These are phyloP conservation scores for Micromesistius poutassou DNA, from an alignment of 2,797 vertebrate species.

Conservation along the genomic window DNA sequence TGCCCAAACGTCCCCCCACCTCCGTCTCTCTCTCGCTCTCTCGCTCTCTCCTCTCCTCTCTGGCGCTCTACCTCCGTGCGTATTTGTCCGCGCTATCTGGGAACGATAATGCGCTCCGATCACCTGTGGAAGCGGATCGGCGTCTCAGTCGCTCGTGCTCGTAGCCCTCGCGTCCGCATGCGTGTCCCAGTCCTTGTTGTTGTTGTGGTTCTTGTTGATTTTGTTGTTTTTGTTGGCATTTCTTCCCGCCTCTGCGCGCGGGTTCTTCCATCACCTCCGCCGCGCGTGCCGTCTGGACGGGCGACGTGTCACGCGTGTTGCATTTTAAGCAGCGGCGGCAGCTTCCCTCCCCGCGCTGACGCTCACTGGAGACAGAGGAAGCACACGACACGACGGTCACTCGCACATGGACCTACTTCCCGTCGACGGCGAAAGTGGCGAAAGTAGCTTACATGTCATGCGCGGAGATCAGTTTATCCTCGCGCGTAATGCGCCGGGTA, in stretches of 20 bases:
- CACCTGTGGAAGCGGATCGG: slow-evolving; percentile 38
- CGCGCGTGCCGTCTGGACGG: slow-evolving; percentile 64
- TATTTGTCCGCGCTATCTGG: slow-evolving; percentile 28
- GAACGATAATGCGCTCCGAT: slow-evolving; percentile 22
- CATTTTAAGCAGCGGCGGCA: slow-evolving; percentile 69
- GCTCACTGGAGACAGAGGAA: slow-evolving; percentile 51
- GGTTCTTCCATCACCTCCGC: slow-evolving; percentile 52
- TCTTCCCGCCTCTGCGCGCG: slow-evolving; percentile 34
- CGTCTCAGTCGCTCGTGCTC: slow-evolving; percentile 22
- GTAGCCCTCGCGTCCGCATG: slow-evolving; percentile 49
- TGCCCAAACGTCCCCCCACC: neutral
- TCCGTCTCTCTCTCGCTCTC: slow-evolving; percentile 19
- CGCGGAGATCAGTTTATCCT: neutral
- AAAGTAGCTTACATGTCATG: neutral
- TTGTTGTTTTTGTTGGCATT: slow-evolving; percentile 53
- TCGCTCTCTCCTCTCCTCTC: slow-evolving; percentile 24
- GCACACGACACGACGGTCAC: slow-evolving; percentile 22
- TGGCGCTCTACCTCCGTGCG: slow-evolving; percentile 34
- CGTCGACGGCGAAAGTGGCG: too few relatives aligned
- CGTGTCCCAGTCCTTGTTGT: slow-evolving; percentile 38
- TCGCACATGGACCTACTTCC: neutral
- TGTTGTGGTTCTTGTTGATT: slow-evolving; percentile 20
- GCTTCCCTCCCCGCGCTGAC: slow-evolving; percentile 69
- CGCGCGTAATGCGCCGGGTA: slow-evolving; percentile 58
- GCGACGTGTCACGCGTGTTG: slow-evolving; percentile 65